Evolutionary conservation across 2,797 vertebrate species (phyloP).

Genomic region (Melanotaenia trifasciata): DNA sequence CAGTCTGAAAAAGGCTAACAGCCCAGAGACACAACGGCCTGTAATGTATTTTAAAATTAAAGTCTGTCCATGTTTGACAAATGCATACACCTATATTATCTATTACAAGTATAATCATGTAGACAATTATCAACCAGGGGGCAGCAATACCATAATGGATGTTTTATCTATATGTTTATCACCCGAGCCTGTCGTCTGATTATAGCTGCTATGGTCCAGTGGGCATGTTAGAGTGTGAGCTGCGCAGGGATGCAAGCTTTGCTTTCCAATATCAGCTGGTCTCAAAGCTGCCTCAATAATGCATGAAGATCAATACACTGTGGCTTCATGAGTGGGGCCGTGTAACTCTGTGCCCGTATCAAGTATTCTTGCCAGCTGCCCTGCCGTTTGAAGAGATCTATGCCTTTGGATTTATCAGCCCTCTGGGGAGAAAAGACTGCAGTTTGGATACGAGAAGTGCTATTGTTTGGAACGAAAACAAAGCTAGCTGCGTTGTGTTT

Average conservation of each 20-base stretch:
- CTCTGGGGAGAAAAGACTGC: conserved; percentile 51
- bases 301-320: conserved; percentile 80
- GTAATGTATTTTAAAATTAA: conserved; percentile 42
- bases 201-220: conserved; percentile 70
- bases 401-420: conserved; percentile 62
- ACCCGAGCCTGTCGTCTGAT: conserved; percentile 58
- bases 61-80: conserved; percentile 22
- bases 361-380: conserved; percentile 68
- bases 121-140: conserved; percentile 44
- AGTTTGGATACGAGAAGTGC: conserved; percentile 48
- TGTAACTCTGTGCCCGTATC: conserved; percentile 69
- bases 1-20: conserved; percentile 26
- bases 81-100: conserved; percentile 16
- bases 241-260: conserved; percentile 52
- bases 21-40: conserved; percentile 24
- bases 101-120: conserved; percentile 46
- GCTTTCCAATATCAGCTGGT: conserved; percentile 69
- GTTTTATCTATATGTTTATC: conserved; percentile 69
- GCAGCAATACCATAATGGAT: conserved; percentile 32
- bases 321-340: conserved; percentile 73
- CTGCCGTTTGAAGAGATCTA: conserved; percentile 65
- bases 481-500: conserved; percentile 40
- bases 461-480: conserved; percentile 44
- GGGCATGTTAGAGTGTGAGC: conserved; percentile 61
- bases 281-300: conserved; percentile 76